Conservation (phyloP, 2,113 vertebrate species). For the Pao palembangensis region DNA sequence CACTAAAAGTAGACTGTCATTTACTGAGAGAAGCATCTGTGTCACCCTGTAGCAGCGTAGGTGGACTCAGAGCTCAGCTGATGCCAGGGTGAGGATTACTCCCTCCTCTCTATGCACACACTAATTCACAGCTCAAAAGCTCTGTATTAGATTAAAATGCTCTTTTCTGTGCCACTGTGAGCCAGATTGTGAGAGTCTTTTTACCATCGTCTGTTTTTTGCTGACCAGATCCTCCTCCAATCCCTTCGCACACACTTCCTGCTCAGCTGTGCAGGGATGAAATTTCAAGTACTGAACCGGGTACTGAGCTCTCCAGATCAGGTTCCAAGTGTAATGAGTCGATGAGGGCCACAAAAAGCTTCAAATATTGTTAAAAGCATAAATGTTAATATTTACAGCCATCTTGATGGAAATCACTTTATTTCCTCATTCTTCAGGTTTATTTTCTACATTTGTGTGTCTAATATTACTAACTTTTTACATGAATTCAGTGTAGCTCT, state of each 20-base stretch:
- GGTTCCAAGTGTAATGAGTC: slow-evolving; percentile 24
- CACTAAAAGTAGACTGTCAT: slow-evolving; percentile 28
- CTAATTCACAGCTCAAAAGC: slow-evolving; percentile 59
- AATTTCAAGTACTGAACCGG: too few species aligned
- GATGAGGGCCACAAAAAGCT: slow-evolving; percentile 15
- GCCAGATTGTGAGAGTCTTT: slow-evolving; percentile 37
- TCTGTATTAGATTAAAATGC: slow-evolving; percentile 68
- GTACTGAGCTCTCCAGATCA: slow-evolving; percentile 27
- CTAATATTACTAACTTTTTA: slow-evolving; percentile 13
- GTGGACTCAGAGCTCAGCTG: slow-evolving; percentile 52
- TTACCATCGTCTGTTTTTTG: slow-evolving; percentile 5
- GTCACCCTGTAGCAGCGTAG: slow-evolving; percentile 38
- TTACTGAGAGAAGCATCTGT: slow-evolving; percentile 15
- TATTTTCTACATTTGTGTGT: not conserved
- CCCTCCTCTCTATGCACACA: slow-evolving; percentile 48
- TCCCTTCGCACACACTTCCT: slow-evolving; percentile 14
- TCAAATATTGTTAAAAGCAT: too few species aligned
- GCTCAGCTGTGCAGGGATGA: slow-evolving; percentile 32
- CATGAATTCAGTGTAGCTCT: not conserved
- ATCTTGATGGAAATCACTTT: too few species aligned
- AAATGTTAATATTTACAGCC: too few species aligned
- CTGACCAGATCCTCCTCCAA: slow-evolving; percentile 28
- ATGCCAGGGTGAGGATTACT: slow-evolving; percentile 61
- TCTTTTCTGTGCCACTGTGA: slow-evolving; percentile 47
- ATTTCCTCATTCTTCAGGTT: too few species aligned